Conservation (phyloP, 2,888 invertebrate species). For the Metallyticus violacea region DNA sequence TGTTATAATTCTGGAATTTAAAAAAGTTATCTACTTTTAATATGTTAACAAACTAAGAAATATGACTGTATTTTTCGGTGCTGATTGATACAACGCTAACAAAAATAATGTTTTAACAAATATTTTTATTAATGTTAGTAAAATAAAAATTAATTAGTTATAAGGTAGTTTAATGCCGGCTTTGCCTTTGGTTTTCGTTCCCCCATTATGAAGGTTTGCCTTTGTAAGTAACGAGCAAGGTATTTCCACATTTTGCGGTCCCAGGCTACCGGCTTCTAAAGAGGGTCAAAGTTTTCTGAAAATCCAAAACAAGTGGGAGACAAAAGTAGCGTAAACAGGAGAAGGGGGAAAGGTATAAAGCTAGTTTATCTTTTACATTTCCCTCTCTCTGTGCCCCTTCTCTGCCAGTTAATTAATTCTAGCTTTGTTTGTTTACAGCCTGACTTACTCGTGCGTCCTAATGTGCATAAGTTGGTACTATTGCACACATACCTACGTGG, state of each 20-base stretch:
- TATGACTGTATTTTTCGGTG: background rate
- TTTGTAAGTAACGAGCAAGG: background rate
- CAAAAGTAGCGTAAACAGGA: background rate
- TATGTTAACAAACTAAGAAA: too few relatives aligned
- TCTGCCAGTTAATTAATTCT: background rate
- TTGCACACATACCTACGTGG: background rate
- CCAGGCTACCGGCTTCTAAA: background rate
- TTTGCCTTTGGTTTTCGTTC: background rate
- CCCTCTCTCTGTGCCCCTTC: background rate
- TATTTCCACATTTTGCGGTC: background rate
- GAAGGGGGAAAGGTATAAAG: background rate
- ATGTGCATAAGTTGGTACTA: constrained; percentile 6
- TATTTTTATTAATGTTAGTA: background rate
- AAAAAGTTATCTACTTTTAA: too few relatives aligned
- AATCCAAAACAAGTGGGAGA: background rate
- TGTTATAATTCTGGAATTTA: too few relatives aligned
- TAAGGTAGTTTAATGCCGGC: background rate
- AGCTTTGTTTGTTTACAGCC: constrained; percentile 3
- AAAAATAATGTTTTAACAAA: background rate
- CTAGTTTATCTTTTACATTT: background rate
- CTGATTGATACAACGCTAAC: background rate
- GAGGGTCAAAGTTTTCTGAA: background rate
- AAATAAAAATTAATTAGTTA: background rate
- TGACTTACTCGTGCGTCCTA: background rate
- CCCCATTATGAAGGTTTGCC: background rate